Conservation (phyloP, 2,888 invertebrate species). For the Erannis defoliaria region DNA sequence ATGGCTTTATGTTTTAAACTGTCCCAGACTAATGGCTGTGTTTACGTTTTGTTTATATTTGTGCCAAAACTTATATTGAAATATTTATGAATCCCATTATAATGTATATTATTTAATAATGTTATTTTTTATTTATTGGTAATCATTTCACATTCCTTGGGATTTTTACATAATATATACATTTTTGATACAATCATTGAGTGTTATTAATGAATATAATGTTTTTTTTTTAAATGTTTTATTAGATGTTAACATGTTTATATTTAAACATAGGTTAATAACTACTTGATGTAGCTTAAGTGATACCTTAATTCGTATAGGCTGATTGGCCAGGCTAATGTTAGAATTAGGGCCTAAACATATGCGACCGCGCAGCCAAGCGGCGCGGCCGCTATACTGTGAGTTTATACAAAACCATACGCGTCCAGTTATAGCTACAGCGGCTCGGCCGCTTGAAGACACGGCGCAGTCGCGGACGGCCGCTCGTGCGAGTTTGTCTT, state of each 20-base stretch:
- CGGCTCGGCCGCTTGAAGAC: too few species aligned
- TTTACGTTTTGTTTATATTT: conserved; percentile 43
- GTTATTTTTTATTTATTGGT: conserved; percentile 26
- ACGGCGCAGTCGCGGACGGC: too few species aligned
- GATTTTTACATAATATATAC: conserved; percentile 26
- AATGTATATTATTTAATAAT: conserved; percentile 10
- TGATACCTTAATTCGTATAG: not conserved
- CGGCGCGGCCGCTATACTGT: too few species aligned
- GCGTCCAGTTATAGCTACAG: too few species aligned
- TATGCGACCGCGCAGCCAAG: too few species aligned
- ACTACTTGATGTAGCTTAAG: not conserved
- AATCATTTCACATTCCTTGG: conserved; percentile 43
- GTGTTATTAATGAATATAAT: not conserved
- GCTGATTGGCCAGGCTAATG: too few species aligned
- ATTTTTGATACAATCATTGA: conserved; percentile 30
- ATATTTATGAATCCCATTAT: not conserved
- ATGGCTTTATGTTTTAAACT: conserved; percentile 4
- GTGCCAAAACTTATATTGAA: conserved; percentile 44
- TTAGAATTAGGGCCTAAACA: too few species aligned
- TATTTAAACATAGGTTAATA: not conserved
- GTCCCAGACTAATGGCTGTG: conserved; percentile 46
- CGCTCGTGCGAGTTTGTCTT: too few species aligned
- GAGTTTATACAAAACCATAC: too few species aligned
- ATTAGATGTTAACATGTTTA: conserved; percentile 6
- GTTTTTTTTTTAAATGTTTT: conserved; percentile 1